Conservation (phyloP, 2,113 vertebrate genomes). For the Bucco capensis region DNA sequence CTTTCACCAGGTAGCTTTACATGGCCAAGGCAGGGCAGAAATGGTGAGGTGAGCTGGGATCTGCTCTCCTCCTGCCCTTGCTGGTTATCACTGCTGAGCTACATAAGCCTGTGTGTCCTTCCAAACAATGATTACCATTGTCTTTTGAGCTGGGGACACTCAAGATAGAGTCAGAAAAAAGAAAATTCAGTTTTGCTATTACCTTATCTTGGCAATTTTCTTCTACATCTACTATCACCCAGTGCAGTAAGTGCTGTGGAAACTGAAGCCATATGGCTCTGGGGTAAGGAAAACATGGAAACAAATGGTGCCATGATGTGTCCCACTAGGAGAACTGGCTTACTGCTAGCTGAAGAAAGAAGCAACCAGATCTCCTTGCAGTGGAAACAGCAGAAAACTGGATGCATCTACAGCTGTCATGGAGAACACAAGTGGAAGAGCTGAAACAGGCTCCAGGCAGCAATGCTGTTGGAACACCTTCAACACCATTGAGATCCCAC, state of each 20-base stretch:
- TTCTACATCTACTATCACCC: background rate
- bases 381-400: background rate
- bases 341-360: background rate
- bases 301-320: conserved; percentile 4
- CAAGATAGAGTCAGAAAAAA: background rate
- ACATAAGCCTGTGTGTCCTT: background rate
- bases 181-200: background rate
- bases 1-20: background rate
- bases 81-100: background rate
- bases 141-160: background rate
- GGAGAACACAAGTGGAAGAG: background rate
- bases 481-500: background rate
- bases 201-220: background rate
- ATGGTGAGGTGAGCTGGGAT: background rate
- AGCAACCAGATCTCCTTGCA: background rate
- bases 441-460: background rate
- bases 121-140: background rate
- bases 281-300: background rate
- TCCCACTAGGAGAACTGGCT: background rate
- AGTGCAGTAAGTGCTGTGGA: background rate
- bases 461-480: background rate
- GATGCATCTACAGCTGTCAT: background rate
- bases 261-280: background rate
- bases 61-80: background rate
- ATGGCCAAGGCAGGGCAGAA: background rate